Evolutionary conservation across 2,888 invertebrate species (phyloP).

Genomic region (Iphiclides podalirius): DNA sequence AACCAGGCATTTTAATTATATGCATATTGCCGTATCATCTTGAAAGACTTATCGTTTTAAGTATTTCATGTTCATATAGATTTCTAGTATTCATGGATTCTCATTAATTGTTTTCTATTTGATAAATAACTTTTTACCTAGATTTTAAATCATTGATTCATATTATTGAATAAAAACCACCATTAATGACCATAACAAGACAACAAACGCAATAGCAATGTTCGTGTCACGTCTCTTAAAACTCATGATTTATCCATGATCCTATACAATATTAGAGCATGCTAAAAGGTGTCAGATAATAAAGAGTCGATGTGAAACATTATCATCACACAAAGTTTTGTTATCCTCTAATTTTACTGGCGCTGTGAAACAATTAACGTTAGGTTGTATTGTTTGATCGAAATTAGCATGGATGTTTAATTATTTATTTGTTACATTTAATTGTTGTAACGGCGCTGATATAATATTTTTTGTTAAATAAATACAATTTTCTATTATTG

Average conservation of each 20-base stretch:
- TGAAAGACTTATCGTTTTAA: conserved; percentile 79
- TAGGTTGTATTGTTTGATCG: conserved; percentile 72
- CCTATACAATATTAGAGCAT: conserved; percentile 16
- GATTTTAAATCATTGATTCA: conserved; percentile 50
- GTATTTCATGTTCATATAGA: conserved; percentile 79
- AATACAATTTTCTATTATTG: conserved; percentile 72
- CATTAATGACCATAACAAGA: not conserved
- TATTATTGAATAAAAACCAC: conserved; percentile 38
- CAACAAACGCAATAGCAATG: conserved; percentile 50
- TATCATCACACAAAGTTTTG: not conserved
- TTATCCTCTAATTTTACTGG: conserved; percentile 44
- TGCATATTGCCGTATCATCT: conserved; percentile 73
- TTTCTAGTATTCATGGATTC: conserved; percentile 77
- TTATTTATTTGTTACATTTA: conserved; percentile 69
- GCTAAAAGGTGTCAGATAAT: conserved; percentile 9
- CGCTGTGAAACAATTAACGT: conserved; percentile 59
- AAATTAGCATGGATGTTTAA: conserved; percentile 73
- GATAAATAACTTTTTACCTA: conserved; percentile 54
- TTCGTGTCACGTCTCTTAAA: conserved; percentile 17
- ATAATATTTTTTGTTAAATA: conserved; percentile 74
- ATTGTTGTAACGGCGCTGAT: conserved; percentile 72
- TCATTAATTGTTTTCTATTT: conserved; percentile 72
- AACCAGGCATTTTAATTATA: conserved; percentile 66
- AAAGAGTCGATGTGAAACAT: conserved; percentile 1
- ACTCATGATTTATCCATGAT: not conserved